Percentiles rank a stretch among this genome's conserved stretches.
phyloP scores from a whole-genome alignment of 1,140 invertebrate genomes.

The Matsumurasca onukii region DNA sequence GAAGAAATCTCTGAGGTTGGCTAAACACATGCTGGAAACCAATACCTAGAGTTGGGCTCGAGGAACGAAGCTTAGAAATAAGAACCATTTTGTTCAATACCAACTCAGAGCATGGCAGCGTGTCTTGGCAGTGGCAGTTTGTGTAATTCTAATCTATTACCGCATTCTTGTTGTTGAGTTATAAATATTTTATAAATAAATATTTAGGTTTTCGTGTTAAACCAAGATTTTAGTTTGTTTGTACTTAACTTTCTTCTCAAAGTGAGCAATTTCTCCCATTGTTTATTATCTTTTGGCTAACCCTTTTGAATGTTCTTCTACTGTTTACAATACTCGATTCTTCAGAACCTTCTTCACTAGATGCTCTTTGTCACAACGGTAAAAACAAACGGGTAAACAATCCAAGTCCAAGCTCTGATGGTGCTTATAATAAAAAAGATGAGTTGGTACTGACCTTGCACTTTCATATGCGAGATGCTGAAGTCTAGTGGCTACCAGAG shows the following conservation, averaged over 20 bases:
- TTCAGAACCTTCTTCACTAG: no score
- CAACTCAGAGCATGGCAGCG: conserved; percentile 8
- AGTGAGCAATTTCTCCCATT: not conserved
- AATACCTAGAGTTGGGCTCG: conserved; percentile 5
- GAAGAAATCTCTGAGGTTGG: conserved; percentile 5
- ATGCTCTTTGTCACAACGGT: no score
- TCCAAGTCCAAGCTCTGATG: no score
- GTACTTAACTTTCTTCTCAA: not conserved
- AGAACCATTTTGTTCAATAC: conserved; percentile 20
- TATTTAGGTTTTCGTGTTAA: no score
- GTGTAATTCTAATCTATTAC: no score
- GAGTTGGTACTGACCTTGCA: no score
- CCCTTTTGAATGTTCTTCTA: not conserved
- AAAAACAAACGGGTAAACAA: no score
- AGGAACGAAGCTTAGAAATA: conserved; percentile 23
- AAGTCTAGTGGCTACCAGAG: not conserved
- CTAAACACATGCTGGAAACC: conserved; percentile 10
- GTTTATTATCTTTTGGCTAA: not conserved
- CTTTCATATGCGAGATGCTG: not conserved
- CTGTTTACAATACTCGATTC: not conserved
- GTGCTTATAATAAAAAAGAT: no score
- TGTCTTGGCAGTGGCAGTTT: conserved; percentile 17
- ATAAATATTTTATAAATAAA: not conserved
- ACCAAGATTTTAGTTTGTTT: not conserved
- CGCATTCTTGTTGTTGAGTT: no score